Conservation (phyloP, 2,888 invertebrate species). For the Drosophila limbata region DNA sequence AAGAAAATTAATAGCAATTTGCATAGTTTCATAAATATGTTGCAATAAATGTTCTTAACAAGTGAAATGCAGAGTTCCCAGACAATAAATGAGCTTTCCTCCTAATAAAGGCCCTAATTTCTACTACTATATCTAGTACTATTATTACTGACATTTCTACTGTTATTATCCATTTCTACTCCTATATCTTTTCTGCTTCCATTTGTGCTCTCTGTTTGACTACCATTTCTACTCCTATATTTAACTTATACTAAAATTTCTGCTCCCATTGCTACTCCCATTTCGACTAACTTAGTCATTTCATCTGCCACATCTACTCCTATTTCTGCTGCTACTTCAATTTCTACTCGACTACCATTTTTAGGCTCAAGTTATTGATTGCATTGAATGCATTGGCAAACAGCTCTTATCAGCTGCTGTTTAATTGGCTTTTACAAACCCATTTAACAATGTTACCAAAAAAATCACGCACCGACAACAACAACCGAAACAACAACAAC, state of each 20-base stretch:
- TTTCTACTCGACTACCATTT: background rate
- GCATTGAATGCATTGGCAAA: constrained; percentile 20
- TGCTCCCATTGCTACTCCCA: background rate
- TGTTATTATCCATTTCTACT: background rate
- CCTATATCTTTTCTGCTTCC: background rate
- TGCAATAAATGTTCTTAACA: constrained; percentile 65
- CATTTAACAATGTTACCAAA: constrained; percentile 40
- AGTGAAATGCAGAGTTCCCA: constrained; percentile 29
- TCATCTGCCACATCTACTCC: background rate
- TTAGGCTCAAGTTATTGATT: constrained; percentile 26
- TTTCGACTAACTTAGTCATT: background rate
- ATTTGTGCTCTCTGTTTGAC: background rate
- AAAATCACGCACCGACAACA: constrained; percentile 8
- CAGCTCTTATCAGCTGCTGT: constrained; percentile 50
- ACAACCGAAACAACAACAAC: constrained; percentile 12
- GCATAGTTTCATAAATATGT: constrained; percentile 75
- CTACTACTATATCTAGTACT: background rate
- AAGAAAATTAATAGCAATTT: constrained; percentile 80
- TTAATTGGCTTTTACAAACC: constrained; percentile 62
- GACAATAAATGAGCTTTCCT: constrained; percentile 37
- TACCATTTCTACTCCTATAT: background rate
- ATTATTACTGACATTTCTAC: background rate
- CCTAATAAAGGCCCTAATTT: constrained; percentile 13
- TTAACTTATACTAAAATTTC: background rate
- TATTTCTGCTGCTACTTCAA: background rate